Evolutionary conservation across 2,888 invertebrate species (phyloP).

Genomic region (Pycnomerus fuliginosus): DNA sequence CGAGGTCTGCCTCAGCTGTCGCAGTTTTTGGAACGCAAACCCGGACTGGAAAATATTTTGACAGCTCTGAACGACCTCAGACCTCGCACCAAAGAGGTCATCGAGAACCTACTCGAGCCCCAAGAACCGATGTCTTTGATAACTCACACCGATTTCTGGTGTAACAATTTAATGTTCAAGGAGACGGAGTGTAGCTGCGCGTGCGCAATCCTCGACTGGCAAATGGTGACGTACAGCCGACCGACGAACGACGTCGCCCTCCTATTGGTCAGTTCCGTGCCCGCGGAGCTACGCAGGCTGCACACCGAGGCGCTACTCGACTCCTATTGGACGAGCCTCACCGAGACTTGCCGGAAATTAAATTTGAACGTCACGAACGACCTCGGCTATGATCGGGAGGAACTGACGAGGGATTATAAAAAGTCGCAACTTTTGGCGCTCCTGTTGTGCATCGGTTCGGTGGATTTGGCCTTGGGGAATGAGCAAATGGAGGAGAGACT

Average conservation of each 20-base stretch:
- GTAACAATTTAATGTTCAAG: slow-evolving; percentile 73
- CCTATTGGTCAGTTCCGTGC: slow-evolving; percentile 70
- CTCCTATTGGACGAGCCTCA: slow-evolving; percentile 67
- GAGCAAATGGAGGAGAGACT: slow-evolving; percentile 73
- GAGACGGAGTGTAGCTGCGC: slow-evolving; percentile 55
- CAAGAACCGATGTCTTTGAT: slow-evolving; percentile 73
- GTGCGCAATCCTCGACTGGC: slow-evolving; percentile 79
- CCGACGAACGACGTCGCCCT: slow-evolving; percentile 79
- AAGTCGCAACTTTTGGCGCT: slow-evolving; percentile 73
- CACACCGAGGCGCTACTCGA: slow-evolving; percentile 66
- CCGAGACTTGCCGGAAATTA: slow-evolving; percentile 60
- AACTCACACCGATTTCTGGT: slow-evolving; percentile 84
- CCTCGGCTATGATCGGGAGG: slow-evolving; percentile 57
- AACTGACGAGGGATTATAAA: slow-evolving; percentile 59
- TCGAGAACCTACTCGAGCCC: slow-evolving; percentile 69
- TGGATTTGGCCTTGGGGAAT: slow-evolving; percentile 77
- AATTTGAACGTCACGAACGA: slow-evolving; percentile 63
- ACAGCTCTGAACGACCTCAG: slow-evolving; percentile 61
- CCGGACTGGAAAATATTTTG: slow-evolving; percentile 63
- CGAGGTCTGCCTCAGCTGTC: slow-evolving; percentile 75
- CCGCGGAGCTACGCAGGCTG: slow-evolving; percentile 67
- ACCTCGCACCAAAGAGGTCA: slow-evolving; percentile 69
- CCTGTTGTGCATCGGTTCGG: slow-evolving; percentile 75
- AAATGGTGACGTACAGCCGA: slow-evolving; percentile 77
- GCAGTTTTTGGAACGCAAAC: slow-evolving; percentile 66